Evolutionary conservation across 2,113 vertebrate genomes (phyloP).

Genomic region (Rhea pennata): DNA sequence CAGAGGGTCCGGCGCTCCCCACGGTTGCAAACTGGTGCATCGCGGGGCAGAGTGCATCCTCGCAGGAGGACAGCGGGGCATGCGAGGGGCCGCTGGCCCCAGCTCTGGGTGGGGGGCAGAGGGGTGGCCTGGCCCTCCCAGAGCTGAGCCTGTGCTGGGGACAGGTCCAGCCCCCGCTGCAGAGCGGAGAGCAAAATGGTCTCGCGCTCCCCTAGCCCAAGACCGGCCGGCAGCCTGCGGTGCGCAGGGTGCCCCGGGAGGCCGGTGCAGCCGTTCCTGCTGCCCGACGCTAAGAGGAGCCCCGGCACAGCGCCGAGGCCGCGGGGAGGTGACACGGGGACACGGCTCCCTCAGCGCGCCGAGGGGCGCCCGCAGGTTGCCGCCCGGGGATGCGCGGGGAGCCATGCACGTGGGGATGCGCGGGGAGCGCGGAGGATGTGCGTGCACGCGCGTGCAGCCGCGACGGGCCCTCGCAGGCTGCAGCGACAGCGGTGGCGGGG

Average conservation of each 20-base stretch:
- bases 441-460: fast-evolving
- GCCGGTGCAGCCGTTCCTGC: not conserved
- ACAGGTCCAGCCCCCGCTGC: fast-evolving
- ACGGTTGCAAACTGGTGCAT: no score
- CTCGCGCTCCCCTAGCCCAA: not conserved
- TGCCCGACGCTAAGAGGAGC: constrained; percentile 52
- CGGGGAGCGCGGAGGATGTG: not conserved
- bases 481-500: fast-evolving
- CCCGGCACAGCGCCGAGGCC: not conserved
- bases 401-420: not conserved
- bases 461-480: not conserved
- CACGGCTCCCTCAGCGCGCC: not conserved
- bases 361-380: no score
- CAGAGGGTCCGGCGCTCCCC: no score
- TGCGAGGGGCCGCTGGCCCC: not conserved
- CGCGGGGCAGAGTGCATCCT: no score
- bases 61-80: no score
- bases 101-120: not conserved
- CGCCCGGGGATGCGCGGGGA: not conserved
- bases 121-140: not conserved
- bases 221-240: not conserved
- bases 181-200: not conserved
- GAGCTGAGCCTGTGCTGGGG: fast-evolving
- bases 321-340: constrained; percentile 33
- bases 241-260: not conserved